Evolutionary conservation across 35 echinoderm and acorn worm genomes (phyloP).

Genomic region (Diadema setosum): DNA sequence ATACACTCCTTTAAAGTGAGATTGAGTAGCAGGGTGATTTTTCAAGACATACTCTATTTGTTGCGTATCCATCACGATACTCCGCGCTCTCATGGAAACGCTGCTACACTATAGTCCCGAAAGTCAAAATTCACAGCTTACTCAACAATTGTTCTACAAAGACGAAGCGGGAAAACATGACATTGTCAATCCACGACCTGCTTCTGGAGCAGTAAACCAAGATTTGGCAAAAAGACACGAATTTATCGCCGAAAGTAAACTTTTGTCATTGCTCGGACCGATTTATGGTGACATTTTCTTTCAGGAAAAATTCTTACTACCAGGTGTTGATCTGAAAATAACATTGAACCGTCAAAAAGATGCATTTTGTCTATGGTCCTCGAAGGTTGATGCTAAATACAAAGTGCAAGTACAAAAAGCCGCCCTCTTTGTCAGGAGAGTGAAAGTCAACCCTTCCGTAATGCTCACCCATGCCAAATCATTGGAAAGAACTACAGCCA

Average conservation of each 20-base stretch:
- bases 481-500: neutral
- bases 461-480: neutral
- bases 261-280: neutral
- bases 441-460: neutral
- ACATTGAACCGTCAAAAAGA: neutral
- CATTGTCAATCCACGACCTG: neutral
- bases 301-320: neutral
- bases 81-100: conserved; percentile 48
- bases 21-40: too few species aligned
- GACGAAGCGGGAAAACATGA: conserved; percentile 33
- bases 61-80: too few species aligned
- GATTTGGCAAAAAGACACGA: conserved; percentile 23
- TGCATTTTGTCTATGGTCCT: neutral
- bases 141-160: conserved; percentile 27
- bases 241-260: neutral
- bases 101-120: conserved; percentile 32
- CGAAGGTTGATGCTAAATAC: neutral
- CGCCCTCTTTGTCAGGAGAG: neutral
- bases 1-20: too few species aligned
- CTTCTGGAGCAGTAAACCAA: neutral
- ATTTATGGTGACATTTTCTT: conserved; percentile 53
- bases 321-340: neutral
- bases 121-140: conserved; percentile 48
- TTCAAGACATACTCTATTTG: too few species aligned
- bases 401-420: neutral